phyloP scores from a whole-genome alignment of 2,888 invertebrate genomes.

The Rotaria magnacalcarata region DNA sequence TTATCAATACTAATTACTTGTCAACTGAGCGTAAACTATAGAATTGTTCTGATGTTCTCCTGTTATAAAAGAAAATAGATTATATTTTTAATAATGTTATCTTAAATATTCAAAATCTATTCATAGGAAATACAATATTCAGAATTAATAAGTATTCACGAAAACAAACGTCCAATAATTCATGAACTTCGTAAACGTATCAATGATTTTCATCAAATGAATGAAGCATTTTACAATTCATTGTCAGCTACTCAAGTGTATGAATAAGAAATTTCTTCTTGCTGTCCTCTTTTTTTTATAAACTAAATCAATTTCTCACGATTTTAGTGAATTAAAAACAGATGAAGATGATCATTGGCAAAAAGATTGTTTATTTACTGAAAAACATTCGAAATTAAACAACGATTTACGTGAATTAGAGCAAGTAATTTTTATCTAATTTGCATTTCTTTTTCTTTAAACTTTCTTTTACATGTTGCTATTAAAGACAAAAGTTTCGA shows the following conservation, averaged over 20 bases:
- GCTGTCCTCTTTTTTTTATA: neutral
- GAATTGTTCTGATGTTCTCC: too few species aligned
- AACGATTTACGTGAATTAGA: neutral
- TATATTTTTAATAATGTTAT: too few species aligned
- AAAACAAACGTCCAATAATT: neutral
- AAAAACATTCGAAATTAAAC: neutral
- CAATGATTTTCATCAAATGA: neutral
- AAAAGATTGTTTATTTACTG: neutral
- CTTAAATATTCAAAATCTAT: too few species aligned
- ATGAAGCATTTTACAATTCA: slow-evolving; percentile 8
- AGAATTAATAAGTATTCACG: neutral
- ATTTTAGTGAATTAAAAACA: slow-evolving; percentile 5
- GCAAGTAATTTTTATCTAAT: neutral
- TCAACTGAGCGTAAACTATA: too few species aligned
- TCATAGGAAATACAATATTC: neutral
- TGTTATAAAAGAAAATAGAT: too few species aligned
- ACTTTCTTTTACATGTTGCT: too few species aligned
- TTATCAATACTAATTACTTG: too few species aligned
- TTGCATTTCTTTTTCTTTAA: too few species aligned
- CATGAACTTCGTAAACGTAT: neutral
- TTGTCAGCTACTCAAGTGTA: neutral
- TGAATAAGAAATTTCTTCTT: neutral
- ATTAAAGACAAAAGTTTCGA: neutral
- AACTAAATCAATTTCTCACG: neutral
- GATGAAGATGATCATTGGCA: neutral